Evolutionary conservation across 2,113 vertebrate species (phyloP).

Genomic region (Astatotilapia flaviijosephi): DNA sequence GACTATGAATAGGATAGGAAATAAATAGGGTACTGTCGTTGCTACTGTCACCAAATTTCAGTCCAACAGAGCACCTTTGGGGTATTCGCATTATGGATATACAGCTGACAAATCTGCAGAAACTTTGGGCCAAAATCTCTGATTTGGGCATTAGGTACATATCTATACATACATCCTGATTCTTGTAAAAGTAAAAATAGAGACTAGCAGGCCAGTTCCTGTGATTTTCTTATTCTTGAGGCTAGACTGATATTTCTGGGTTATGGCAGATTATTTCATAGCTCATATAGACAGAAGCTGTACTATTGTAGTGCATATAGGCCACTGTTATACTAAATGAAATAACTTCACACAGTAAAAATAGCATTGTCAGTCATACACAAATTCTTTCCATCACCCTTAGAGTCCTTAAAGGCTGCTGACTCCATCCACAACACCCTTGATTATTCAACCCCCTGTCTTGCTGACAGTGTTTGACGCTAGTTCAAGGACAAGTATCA

Average conservation of each 20-base stretch:
- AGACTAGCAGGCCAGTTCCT: background rate
- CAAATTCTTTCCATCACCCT: background rate
- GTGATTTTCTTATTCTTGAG: background rate
- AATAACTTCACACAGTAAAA: background rate
- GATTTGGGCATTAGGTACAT: background rate
- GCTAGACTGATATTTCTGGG: background rate
- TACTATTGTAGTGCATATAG: background rate
- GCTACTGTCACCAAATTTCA: background rate
- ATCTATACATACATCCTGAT: background rate
- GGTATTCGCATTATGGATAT: background rate
- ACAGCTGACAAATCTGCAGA: background rate
- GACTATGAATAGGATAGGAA: background rate
- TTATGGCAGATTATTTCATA: background rate
- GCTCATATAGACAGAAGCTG: background rate
- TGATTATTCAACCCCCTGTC: background rate
- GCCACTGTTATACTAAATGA: background rate
- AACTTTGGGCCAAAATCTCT: background rate
- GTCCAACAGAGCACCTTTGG: background rate
- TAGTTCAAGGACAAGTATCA: background rate
- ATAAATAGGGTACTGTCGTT: background rate
- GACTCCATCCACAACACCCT: background rate
- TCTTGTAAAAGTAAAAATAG: background rate
- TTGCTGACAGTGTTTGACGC: background rate
- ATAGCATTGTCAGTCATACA: background rate
- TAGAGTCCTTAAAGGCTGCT: background rate